These are phyloP conservation scores for Cephus pulcher DNA, from an alignment of 2,888 invertebrate species.

Conservation along the genomic window DNA sequence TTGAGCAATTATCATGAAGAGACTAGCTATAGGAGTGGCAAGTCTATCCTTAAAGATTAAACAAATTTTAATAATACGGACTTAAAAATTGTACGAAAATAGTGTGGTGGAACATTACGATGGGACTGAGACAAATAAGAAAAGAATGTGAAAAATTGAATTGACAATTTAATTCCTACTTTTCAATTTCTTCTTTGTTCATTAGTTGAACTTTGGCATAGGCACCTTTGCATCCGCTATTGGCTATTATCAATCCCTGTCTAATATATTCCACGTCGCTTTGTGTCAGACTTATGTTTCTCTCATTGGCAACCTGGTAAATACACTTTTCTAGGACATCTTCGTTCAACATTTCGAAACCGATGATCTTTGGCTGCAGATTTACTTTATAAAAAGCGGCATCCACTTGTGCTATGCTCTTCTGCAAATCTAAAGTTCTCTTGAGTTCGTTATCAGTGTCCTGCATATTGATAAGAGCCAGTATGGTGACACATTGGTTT, in stretches of 20 bases:
- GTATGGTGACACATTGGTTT: conserved; percentile 41
- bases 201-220: conserved; percentile 51
- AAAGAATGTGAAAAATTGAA: background rate
- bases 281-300: conserved; percentile 36
- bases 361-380: conserved; percentile 36
- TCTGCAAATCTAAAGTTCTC: conserved; percentile 34
- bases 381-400: conserved; percentile 26
- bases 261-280: conserved; percentile 40
- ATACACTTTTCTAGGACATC: conserved; percentile 50
- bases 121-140: background rate
- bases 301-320: conserved; percentile 39
- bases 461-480: conserved; percentile 53
- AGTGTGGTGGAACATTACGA: background rate
- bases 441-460: conserved; percentile 31
- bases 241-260: conserved; percentile 35
- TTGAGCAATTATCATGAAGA: background rate
- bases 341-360: conserved; percentile 40
- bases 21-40: background rate
- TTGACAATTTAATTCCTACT: background rate
- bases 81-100: background rate
- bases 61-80: background rate
- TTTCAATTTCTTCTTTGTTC: conserved; percentile 7
- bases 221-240: conserved; percentile 59
- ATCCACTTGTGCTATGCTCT: conserved; percentile 33
- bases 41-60: background rate